A percentile compares a stretch with the other conserved stretches of the same genome.
Evolutionary conservation across 2,888 invertebrate species (phyloP).

Genomic region (Lathronympha strigana): DNA sequence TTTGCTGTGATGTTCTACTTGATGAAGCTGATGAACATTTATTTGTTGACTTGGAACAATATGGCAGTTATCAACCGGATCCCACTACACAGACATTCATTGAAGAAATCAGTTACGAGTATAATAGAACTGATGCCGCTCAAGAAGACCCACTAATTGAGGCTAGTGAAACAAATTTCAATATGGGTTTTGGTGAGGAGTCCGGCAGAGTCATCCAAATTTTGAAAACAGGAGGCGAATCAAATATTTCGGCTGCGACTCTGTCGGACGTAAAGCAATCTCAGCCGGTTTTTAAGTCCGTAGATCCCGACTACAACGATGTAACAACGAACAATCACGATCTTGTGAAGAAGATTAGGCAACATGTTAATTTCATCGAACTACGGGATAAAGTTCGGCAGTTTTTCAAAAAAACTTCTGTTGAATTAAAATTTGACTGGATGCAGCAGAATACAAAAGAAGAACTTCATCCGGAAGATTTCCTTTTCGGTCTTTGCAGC

Average conservation of each 20-base stretch:
- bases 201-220: constrained; percentile 83
- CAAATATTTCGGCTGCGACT: constrained; percentile 83
- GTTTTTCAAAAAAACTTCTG: constrained; percentile 65
- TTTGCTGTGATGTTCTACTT: constrained; percentile 40
- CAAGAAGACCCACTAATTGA: constrained; percentile 50
- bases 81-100: constrained; percentile 62
- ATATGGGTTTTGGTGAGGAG: constrained; percentile 84
- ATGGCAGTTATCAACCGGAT: constrained; percentile 47
- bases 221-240: constrained; percentile 68
- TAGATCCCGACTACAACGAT: constrained; percentile 52
- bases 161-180: constrained; percentile 71
- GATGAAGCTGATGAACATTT: constrained; percentile 51
- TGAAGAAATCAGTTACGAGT: constrained; percentile 65
- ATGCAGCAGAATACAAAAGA: constrained; percentile 52
- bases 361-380: constrained; percentile 59
- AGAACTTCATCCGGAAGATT: constrained; percentile 42
- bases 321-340: constrained; percentile 48
- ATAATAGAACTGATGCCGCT: constrained; percentile 48
- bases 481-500: constrained; percentile 80
- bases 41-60: constrained; percentile 54
- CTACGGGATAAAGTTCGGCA: constrained; percentile 66
- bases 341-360: constrained; percentile 56
- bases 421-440: constrained; percentile 58
- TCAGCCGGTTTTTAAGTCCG: constrained; percentile 78
- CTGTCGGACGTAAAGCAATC: constrained; percentile 84